Base-by-base conservation (phyloP, 2,797 vertebrate genomes). In the Chelon auratus region DNA sequence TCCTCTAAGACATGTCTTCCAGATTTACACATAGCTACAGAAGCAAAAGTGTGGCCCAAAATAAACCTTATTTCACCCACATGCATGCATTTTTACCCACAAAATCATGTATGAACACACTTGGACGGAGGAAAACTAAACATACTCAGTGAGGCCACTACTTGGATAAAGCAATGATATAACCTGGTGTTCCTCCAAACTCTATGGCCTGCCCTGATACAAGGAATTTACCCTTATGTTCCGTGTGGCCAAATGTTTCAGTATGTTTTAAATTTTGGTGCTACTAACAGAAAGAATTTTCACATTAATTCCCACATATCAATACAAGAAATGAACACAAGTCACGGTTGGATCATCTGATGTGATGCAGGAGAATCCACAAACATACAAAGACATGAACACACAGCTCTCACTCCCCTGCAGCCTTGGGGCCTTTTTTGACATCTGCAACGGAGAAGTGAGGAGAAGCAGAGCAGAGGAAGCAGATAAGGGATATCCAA, bases 401-500 rank as follows among this genome's bases (percentile, higher is more conserved):
- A 40, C 2, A 33, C 4, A 72, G 15, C 56, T 57, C 12, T 17
- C 30, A 62, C 45, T 47, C 45, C 45, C 45, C 8, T 69, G 57
- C 48, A 66, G 68, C 52, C 68, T 67, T 11, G 15, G 10, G 57
- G 71, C 66, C 63, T n/a, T 62, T 80, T 73, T 52, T 83, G 75
- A 84, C 72, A 84, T 70, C 61, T 7, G 12, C 20, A 59, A 36
- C 7, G 37, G 45, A 75, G 40, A 39, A 74, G 62, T 83, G 78
- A 83, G 24, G 24, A 78, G 71, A 88, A 66, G 68, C 77, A 88
- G 78, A 83, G 75, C 73, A 47, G 45, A 47, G 45, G 75, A 79
- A 62, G 68, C 60, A 78, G 80, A 83, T 83, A 69, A 80, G 24
- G 52, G 60, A 65, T 50, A 52, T 71, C 78, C 43, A 76, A 63